These are phyloP conservation scores for Ericerus pela DNA, from an alignment of 1,140 invertebrate species.

Conservation along the genomic window DNA sequence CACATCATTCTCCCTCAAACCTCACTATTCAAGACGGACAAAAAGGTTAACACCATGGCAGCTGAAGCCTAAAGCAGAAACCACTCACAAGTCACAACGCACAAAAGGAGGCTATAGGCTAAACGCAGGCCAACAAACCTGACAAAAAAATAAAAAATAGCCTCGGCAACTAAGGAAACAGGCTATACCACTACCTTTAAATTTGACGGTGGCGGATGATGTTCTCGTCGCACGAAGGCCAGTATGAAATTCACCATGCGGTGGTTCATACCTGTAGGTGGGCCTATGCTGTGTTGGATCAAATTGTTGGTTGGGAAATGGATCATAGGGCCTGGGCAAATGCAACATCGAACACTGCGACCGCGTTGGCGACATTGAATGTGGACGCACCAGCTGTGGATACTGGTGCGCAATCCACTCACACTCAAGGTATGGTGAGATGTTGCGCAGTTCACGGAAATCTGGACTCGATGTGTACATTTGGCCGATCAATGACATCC, in stretches of 20 bases:
- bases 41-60: no score
- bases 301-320: slow-evolving; percentile 50
- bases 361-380: slow-evolving; percentile 18
- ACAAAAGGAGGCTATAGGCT: no score
- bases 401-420: slow-evolving; percentile 60
- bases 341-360: slow-evolving; percentile 43
- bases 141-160: no score
- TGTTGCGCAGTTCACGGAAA: slow-evolving; percentile 55
- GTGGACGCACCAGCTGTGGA: slow-evolving; percentile 30
- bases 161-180: no score
- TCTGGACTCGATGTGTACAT: slow-evolving; percentile 70
- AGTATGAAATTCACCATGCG: slow-evolving; percentile 6
- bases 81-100: no score
- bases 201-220: slow-evolving; percentile 56
- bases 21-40: no score
- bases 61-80: no score
- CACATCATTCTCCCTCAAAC: no score
- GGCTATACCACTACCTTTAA: slow-evolving; percentile 67
- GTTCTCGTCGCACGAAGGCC: slow-evolving; percentile 29
- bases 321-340: slow-evolving; percentile 32
- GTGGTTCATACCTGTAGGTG: slow-evolving; percentile 56
- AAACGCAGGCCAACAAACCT: no score
- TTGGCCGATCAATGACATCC: slow-evolving; percentile 39
- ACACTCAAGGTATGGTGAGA: slow-evolving; percentile 57
- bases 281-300: slow-evolving; percentile 58